Percentiles rank a stretch among this genome's conserved stretches.
phyloP scores from a whole-genome alignment of 2,797 vertebrate genomes.

The Chromis chromis region DNA sequence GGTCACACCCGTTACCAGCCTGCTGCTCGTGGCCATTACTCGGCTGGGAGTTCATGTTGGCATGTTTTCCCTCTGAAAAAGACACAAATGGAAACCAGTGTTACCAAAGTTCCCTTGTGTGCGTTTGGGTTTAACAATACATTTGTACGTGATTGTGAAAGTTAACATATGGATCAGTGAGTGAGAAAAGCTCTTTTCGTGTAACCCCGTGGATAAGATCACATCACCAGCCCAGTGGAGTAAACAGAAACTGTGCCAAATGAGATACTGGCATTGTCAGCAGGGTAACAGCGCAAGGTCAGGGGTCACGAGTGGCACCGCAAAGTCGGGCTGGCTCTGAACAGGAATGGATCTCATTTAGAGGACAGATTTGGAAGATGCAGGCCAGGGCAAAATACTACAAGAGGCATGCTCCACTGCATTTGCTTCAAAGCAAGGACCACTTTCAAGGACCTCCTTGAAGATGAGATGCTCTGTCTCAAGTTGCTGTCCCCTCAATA shows the following conservation, averaged over 20 bases:
- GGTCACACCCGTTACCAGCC: slow-evolving; percentile 27
- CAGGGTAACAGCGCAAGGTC: slow-evolving; percentile 52
- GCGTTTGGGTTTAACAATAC: neutral
- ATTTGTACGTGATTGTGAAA: slow-evolving; percentile 34
- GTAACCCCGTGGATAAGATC: slow-evolving; percentile 38
- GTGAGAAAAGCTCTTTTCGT: slow-evolving; percentile 27
- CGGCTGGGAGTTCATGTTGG: slow-evolving; percentile 71
- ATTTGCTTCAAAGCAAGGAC: neutral
- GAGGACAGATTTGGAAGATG: slow-evolving; percentile 12
- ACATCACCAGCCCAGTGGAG: slow-evolving; percentile 20
- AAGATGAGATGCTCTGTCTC: too few relatives aligned
- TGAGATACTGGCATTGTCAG: slow-evolving; percentile 60
- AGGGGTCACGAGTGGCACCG: slow-evolving; percentile 61
- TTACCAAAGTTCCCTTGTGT: neutral
- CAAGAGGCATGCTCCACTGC: slow-evolving; percentile 12
- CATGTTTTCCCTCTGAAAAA: slow-evolving; percentile 77
- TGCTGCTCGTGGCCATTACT: slow-evolving; percentile 58
- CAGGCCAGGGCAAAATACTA: neutral
- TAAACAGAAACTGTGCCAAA: slow-evolving; percentile 50
- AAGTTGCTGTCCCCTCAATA: too few relatives aligned
- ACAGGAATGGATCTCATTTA: slow-evolving; percentile 47
- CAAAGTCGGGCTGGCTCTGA: slow-evolving; percentile 61
- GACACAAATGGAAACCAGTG: slow-evolving; percentile 22
- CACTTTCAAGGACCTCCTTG: too few relatives aligned
- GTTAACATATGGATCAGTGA: slow-evolving; percentile 40